These are phyloP conservation scores for Zaprionus bogoriensis DNA, from an alignment of 2,888 invertebrate genomes.

Conservation along the genomic window DNA sequence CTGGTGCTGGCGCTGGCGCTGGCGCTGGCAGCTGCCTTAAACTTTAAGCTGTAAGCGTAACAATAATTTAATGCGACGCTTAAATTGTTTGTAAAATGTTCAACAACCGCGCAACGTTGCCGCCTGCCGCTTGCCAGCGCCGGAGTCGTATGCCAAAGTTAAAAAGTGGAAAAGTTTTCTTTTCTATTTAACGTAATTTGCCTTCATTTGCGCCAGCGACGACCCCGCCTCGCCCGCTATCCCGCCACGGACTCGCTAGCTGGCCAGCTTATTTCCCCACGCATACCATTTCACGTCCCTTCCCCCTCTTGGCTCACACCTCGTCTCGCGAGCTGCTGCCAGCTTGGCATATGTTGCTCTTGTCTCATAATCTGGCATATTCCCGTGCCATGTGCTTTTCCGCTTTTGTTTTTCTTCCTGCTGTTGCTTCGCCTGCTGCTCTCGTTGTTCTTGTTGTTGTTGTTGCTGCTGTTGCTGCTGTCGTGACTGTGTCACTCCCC, in stretches of 20 bases:
- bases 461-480: slow-evolving; percentile 23
- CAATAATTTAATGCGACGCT: slow-evolving; percentile 79
- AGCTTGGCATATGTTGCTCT: slow-evolving; percentile 70
- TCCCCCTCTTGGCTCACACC: not conserved
- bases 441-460: slow-evolving; percentile 12
- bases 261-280: slow-evolving; percentile 48
- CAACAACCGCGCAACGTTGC: slow-evolving; percentile 62
- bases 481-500: slow-evolving; percentile 48
- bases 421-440: slow-evolving; percentile 20
- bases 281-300: slow-evolving; percentile 22
- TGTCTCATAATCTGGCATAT: slow-evolving; percentile 74
- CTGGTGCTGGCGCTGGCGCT: not conserved
- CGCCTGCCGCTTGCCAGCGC: slow-evolving; percentile 30
- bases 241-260: slow-evolving; percentile 14
- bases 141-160: slow-evolving; percentile 64
- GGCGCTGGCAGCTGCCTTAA: slow-evolving; percentile 59
- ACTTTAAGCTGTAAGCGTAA: slow-evolving; percentile 69
- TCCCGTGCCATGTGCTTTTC: slow-evolving; percentile 45
- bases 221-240: not conserved
- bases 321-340: slow-evolving; percentile 13
- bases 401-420: slow-evolving; percentile 39
- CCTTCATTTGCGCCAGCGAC: slow-evolving; percentile 75
- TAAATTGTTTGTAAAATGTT: slow-evolving; percentile 76
- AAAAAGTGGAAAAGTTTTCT: slow-evolving; percentile 78
- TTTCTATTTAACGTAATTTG: slow-evolving; percentile 79